These are phyloP conservation scores for Apoderus coryli DNA, from an alignment of 2,888 invertebrate species.

Conservation along the genomic window DNA sequence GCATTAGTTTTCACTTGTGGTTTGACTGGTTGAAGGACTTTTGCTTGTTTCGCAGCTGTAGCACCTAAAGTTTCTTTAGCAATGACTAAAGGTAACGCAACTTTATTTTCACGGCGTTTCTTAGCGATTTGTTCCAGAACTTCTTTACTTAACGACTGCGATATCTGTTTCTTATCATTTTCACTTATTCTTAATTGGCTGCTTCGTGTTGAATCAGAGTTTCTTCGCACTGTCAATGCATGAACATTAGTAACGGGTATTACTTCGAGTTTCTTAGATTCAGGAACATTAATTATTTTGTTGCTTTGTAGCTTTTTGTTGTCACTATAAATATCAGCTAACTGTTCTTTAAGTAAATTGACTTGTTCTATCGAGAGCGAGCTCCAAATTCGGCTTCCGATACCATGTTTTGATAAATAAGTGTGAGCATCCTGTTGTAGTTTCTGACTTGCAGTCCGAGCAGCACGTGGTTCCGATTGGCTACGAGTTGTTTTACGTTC, in stretches of 20 bases:
- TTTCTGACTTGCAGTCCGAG: conserved; percentile 18
- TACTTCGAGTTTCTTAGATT: neutral
- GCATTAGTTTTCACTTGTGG: conserved; percentile 27
- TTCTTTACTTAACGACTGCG: conserved; percentile 58
- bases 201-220: conserved; percentile 30
- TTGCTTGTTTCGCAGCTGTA: conserved; percentile 40
- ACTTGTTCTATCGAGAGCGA: conserved; percentile 76
- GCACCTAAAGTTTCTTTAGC: conserved; percentile 48
- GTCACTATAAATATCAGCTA: conserved; percentile 65
- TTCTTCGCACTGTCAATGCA: conserved; percentile 32
- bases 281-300: conserved; percentile 30
- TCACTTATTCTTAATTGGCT: conserved; percentile 37
- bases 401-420: conserved; percentile 38
- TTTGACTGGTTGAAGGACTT: conserved; percentile 26
- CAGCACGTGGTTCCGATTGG: conserved; percentile 30
- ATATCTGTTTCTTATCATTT: conserved; percentile 56
- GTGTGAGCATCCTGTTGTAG: conserved; percentile 23
- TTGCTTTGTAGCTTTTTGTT: conserved; percentile 29
- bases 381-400: conserved; percentile 67
- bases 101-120: conserved; percentile 23
- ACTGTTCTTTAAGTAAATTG: conserved; percentile 60
- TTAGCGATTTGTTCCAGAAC: conserved; percentile 47
- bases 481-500: conserved; percentile 46
- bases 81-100: conserved; percentile 27
- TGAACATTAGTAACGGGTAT: conserved; percentile 13